Conservation (phyloP, 2,888 invertebrate genomes). For the Andrena fulva region DNA sequence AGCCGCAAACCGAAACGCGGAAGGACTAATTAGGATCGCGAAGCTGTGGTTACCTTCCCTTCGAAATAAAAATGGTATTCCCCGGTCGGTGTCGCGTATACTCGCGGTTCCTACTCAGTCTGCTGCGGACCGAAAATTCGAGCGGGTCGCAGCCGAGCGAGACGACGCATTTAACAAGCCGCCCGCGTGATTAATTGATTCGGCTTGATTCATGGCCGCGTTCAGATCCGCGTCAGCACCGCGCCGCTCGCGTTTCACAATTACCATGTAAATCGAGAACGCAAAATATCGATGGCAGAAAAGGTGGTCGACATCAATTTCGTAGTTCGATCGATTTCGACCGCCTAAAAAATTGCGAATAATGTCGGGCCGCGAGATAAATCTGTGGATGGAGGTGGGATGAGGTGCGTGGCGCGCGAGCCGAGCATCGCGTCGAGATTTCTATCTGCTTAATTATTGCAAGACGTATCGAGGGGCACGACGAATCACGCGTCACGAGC, state of each 20-base stretch:
- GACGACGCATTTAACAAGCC: neutral
- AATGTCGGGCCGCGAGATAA: conserved; percentile 7
- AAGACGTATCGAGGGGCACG: neutral
- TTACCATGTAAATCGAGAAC: conserved; percentile 26
- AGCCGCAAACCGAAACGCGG: neutral
- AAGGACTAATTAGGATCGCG: too few relatives aligned
- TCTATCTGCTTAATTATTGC: conserved; percentile 54
- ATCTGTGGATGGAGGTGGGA: conserved; percentile 19
- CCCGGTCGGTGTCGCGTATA: too few relatives aligned
- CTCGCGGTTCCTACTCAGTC: neutral
- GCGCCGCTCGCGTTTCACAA: conserved; percentile 25
- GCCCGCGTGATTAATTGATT: conserved; percentile 24
- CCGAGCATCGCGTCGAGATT: conserved; percentile 23
- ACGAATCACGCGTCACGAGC: neutral
- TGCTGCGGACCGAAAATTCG: neutral
- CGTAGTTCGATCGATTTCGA: neutral
- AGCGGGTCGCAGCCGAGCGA: neutral
- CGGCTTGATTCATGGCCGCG: conserved; percentile 2
- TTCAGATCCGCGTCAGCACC: conserved; percentile 1
- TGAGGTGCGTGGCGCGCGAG: neutral
- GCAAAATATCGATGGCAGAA: neutral
- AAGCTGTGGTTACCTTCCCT: too few relatives aligned
- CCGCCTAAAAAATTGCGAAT: neutral
- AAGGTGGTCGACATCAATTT: conserved; percentile 15
- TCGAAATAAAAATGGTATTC: neutral